Evolutionary conservation across 2,113 vertebrate species (phyloP), one percentile per base, ranked within the genome.

Genomic region (Ailurus styani): DNA sequence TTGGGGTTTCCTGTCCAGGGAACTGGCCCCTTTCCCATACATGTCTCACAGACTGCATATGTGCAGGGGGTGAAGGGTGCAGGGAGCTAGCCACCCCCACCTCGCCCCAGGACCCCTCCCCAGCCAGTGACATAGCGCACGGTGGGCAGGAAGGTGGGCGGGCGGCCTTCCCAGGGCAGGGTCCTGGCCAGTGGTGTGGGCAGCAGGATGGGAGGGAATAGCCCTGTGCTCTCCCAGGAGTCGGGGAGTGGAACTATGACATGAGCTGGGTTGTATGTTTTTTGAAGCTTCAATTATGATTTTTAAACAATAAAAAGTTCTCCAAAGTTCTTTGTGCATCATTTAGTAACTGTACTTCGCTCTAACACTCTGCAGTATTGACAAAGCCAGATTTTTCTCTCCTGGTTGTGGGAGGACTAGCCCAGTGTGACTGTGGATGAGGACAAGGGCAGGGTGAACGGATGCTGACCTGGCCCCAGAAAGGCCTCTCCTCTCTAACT

Each of bases 231-330:
- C 81, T 95, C 29, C 1, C 14, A 34, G 83, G 95, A 82, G 90
- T 66, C 90, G 1, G 97, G 98, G 98, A 95, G 98, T 96, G 92
- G 91, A 95, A 93, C 42, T 89, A 86, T 90, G 88, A 90, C 83
- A 62, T 42, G 77, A 70, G 68, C 96, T 94, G 96, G 96, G 94
- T 60, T 96, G 84, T 95, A 97, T 95, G 97, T 95, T 98, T 99
- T 99, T 98, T 98, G 98, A 99, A 98, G 96, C 98, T 98, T 98
- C 98, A 98, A 91, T 99, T 98, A 98, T 94, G 98, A 98, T 98
- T 99, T 99, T 99, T 99, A 99, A 99, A 99, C 97, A 98, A 98
- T 98, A 98, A 98, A 98, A 97, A 84, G 60, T 96, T 98, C 95
- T 97, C 88, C 97, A 97, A 86, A 97, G 78, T 34, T 29, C n/a